Evolutionary conservation across 2,797 vertebrate genomes (phyloP).

Genomic region (Danionella dracula): DNA sequence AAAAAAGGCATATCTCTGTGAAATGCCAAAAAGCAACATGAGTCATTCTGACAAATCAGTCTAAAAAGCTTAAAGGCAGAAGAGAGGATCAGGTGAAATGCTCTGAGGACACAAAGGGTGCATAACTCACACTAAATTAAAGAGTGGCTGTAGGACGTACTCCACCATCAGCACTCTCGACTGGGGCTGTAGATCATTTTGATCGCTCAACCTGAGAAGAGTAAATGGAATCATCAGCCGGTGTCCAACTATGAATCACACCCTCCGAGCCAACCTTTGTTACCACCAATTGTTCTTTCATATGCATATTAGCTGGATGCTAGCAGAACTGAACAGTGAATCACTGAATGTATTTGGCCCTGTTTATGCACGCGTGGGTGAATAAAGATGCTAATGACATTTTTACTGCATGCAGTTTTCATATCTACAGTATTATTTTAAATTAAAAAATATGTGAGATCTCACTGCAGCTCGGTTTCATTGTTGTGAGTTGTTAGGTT

Average conservation of each 20-base stretch:
- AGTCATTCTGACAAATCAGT: slow-evolving; percentile 15
- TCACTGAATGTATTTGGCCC: background rate
- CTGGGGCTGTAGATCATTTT: slow-evolving; percentile 67
- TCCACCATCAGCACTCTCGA: slow-evolving; percentile 71
- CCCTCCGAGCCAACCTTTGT: background rate
- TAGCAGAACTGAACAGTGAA: background rate
- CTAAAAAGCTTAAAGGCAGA: background rate
- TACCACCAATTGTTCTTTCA: background rate
- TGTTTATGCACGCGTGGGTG: background rate
- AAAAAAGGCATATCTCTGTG: background rate
- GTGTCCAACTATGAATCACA: slow-evolving; percentile 9
- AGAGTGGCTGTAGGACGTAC: slow-evolving; percentile 69
- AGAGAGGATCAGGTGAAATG: background rate
- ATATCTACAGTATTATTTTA: background rate
- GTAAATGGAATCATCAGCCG: slow-evolving; percentile 4
- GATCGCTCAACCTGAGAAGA: slow-evolving; percentile 73
- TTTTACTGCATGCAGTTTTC: background rate
- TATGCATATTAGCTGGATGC: background rate
- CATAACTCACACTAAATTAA: slow-evolving; percentile 70
- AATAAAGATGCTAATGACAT: background rate
- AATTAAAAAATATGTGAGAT: background rate
- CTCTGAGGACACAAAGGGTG: background rate
- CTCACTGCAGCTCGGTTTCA: background rate
- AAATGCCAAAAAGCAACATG: background rate
- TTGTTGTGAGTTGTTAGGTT: background rate